Percentiles rank a stretch among this genome's conserved stretches.
Conservation (phyloP, 1,140 invertebrate genomes). For the Zaprionus lachaisei region DNA sequence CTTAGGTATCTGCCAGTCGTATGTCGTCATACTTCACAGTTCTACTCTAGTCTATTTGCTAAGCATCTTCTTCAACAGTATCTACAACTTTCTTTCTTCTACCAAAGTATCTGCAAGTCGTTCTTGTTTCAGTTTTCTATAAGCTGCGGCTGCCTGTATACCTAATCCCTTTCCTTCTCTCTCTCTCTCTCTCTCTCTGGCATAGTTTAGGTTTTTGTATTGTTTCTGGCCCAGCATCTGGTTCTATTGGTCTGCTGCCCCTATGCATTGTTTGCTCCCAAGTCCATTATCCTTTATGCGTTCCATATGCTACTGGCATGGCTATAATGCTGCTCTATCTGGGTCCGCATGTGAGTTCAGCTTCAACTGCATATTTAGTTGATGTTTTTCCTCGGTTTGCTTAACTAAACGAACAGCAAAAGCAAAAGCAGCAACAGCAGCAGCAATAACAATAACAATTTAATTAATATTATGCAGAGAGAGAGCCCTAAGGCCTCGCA, state of each 20-base stretch:
- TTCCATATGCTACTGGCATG: conserved; percentile 46
- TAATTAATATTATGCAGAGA: conserved; percentile 68
- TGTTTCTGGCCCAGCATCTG: conserved; percentile 28
- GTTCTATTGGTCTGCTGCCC: conserved; percentile 23
- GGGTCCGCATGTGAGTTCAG: conserved; percentile 25
- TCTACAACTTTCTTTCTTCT: background rate
- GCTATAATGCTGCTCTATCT: background rate
- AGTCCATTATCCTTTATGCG: conserved; percentile 73
- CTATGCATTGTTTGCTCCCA: conserved; percentile 61
- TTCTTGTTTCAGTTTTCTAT: background rate
- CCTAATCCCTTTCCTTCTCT: background rate
- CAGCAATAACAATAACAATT: conserved; percentile 47
- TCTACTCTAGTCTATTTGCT: background rate
- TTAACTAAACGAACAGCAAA: background rate
- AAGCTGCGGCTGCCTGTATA: conserved; percentile 18
- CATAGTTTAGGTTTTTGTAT: conserved; percentile 47
- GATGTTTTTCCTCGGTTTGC: conserved; percentile 14
- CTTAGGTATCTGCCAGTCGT: background rate
- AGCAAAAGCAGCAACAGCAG: conserved; percentile 3
- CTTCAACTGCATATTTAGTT: conserved; percentile 56
- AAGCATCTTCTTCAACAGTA: background rate
- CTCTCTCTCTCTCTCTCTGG: background rate
- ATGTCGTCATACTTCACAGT: background rate
- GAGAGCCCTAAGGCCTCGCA: background rate
- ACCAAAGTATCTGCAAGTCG: background rate